Evolutionary conservation across 2,113 vertebrate genomes (phyloP).

Genomic region (Pogonocichla stellata): DNA sequence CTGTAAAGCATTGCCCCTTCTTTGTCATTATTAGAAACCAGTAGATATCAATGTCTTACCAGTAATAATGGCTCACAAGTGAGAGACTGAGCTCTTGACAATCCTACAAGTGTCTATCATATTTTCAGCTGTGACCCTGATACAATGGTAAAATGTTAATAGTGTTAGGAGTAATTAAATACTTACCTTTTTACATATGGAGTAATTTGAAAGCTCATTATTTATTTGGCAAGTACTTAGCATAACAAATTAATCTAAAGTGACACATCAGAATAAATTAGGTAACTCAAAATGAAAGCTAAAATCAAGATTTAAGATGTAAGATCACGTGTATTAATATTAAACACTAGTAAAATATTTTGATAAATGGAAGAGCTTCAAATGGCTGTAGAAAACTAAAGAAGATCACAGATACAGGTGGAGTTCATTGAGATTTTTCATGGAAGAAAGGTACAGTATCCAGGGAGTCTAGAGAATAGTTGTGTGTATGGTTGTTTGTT

Average conservation of each 20-base stretch:
- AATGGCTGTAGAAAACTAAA: not conserved
- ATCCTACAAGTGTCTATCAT: not conserved
- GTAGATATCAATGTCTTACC: not conserved
- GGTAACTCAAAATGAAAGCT: slow-evolving; percentile 10
- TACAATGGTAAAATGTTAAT: slow-evolving; percentile 41
- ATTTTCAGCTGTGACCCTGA: not conserved
- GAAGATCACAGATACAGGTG: not conserved
- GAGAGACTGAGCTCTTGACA: not conserved
- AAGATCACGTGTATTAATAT: not conserved
- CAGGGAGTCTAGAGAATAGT: not conserved
- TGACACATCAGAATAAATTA: slow-evolving; percentile 19
- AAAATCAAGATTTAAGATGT: slow-evolving; percentile 39
- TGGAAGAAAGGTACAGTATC: not conserved
- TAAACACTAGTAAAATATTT: not conserved
- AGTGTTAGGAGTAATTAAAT: slow-evolving; percentile 40
- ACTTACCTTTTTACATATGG: slow-evolving; percentile 19
- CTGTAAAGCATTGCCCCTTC: not conserved
- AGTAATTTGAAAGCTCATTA: slow-evolving; percentile 31
- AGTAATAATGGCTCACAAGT: not conserved
- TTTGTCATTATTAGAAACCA: not conserved
- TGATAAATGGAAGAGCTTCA: not conserved
- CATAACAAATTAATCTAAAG: slow-evolving; percentile 50
- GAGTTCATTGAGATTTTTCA: not conserved
- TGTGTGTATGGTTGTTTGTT: not conserved
- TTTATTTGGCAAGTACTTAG: slow-evolving; percentile 55